phyloP scores from a whole-genome alignment of 2,797 vertebrate species.

The Sylvilagus floridanus region DNA sequence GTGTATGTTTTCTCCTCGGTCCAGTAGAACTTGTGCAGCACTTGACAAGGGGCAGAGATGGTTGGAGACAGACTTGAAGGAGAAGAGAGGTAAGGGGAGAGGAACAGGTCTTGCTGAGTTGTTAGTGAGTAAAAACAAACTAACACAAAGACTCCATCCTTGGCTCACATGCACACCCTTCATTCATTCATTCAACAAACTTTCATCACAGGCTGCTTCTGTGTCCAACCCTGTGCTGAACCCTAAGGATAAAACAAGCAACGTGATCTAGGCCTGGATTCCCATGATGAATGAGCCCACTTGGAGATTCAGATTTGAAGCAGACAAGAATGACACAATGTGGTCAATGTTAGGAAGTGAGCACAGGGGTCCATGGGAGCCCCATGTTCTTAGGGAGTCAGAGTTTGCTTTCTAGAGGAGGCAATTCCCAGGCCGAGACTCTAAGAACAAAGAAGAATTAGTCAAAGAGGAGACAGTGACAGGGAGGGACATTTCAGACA shows the following conservation, averaged over 20 bases:
- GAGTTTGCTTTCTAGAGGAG: background rate
- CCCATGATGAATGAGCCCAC: background rate
- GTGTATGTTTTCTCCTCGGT: background rate
- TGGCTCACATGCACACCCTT: background rate
- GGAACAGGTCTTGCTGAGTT: background rate
- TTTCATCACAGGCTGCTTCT: background rate
- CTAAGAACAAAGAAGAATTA: background rate
- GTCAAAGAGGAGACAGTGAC: background rate
- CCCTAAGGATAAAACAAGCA: background rate
- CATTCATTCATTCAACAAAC: background rate
- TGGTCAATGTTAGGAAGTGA: background rate
- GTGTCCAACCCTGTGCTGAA: background rate
- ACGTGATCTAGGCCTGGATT: background rate
- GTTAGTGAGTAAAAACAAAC: background rate
- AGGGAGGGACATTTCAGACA: background rate
- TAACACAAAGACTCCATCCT: background rate
- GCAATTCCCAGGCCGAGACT: background rate
- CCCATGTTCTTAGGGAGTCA: background rate
- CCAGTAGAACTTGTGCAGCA: background rate
- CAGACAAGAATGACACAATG: background rate
- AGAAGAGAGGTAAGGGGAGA: background rate
- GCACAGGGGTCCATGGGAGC: background rate
- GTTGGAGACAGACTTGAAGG: background rate
- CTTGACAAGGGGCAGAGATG: background rate
- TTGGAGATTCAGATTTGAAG: background rate